Percentiles rank a stretch among this genome's conserved stretches.
Conservation (phyloP, 2,113 vertebrate species). For the Takifugu bimaculatus region DNA sequence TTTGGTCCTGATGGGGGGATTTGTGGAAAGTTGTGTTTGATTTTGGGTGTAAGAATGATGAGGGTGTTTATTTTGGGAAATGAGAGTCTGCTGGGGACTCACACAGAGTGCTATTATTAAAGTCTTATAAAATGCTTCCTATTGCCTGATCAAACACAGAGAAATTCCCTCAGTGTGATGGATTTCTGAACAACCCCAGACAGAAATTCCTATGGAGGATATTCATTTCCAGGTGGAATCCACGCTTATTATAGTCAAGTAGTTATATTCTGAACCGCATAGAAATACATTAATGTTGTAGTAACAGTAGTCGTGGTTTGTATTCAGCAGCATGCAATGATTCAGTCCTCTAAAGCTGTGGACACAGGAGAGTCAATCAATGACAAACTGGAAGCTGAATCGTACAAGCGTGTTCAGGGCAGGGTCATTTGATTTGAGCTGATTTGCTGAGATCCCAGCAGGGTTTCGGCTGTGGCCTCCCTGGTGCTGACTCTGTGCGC, state of each 20-base stretch:
- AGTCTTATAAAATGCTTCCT: conserved; percentile 30
- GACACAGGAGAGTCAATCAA: no score
- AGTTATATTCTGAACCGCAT: background rate
- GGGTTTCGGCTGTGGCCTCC: conserved; percentile 12
- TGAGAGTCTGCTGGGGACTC: conserved; percentile 30
- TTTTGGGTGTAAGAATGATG: conserved; percentile 28
- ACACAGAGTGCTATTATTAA: conserved; percentile 45
- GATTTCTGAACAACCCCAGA: conserved; percentile 15
- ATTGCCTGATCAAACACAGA: conserved; percentile 33
- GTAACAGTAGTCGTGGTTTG: no score
- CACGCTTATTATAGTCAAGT: conserved; percentile 16
- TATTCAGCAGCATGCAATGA: no score
- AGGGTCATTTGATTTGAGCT: background rate
- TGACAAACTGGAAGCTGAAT: background rate
- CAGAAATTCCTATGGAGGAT: conserved; percentile 9
- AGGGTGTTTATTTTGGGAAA: conserved; percentile 56
- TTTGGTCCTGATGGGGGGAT: conserved; percentile 37
- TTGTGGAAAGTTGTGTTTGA: conserved; percentile 50
- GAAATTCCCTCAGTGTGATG: conserved; percentile 16
- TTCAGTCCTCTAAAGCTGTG: no score
- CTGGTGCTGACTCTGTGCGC: conserved; percentile 35
- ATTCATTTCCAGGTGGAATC: conserved; percentile 19
- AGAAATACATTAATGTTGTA: no score
- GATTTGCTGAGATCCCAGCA: conserved; percentile 20
- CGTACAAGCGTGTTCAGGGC: background rate